Base-by-base conservation (phyloP, 2,888 invertebrate species). In the Tupiocoris notatus region DNA sequence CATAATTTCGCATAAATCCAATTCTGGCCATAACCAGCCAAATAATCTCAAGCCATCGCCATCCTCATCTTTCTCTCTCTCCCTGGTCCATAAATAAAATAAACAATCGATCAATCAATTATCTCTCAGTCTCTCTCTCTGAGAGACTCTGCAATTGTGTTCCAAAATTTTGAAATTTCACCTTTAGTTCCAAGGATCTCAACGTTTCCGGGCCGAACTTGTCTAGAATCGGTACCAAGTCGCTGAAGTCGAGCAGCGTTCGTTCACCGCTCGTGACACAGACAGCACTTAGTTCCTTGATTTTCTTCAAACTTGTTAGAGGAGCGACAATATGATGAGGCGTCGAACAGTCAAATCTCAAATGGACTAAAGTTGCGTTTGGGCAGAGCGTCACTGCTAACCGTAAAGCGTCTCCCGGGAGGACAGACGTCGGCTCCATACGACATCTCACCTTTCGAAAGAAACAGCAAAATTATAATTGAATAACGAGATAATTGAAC, bases 191-290 rank as follows among this genome's bases (percentile, higher is more conserved):
- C 23, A 81, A 70, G 21, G 70, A 71, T 17, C 17, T 76, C 1
- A 81, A 70, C 7, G 78, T 70, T 1, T 25, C 73, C 1, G 78
- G 77, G 3, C 81, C 81, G 61, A 81, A 81, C 22, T 78, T 77
- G 64, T 81, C 80, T n/a, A 82, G 77, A 6, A 82, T 64, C 0
- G 81, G 80, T 6, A 78, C 71, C 17, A 82, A 79, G 77, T 82
- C 82, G n/a, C 78, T 68, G 77, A 82, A 82, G 79, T 82, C 82
- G 2, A 82, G 80, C 18, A 81, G 78, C 24, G 80, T 78, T 17
- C 82, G 75, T 78, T 82, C 82, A 2, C 82, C 82, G 54, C 81
- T 81, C 7, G 82, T 80, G 17, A 82, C 82, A 77, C 82, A 82
- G 12, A 82, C 82, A 2, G 81, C 80, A 77, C 82, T 82, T 21